These are phyloP conservation scores for Tyria jacobaeae DNA, from an alignment of 2,888 invertebrate species.

Conservation along the genomic window DNA sequence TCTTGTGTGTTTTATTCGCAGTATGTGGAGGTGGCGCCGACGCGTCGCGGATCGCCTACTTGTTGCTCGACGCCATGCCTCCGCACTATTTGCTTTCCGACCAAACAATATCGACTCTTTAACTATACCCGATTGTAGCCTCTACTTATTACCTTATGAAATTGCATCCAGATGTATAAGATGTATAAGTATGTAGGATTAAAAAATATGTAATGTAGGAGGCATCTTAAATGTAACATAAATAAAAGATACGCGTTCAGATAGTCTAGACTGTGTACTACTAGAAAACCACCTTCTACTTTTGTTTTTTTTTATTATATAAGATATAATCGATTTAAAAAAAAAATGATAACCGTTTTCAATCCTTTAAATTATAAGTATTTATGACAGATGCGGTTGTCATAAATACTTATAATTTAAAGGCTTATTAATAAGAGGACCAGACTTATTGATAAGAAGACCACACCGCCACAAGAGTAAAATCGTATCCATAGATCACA, in stretches of 20 bases:
- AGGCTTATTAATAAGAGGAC: no score
- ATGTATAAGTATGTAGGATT: not conserved
- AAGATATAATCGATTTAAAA: no score
- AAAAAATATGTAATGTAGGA: not conserved
- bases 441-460: no score
- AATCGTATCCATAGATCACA: no score
- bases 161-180: not conserved
- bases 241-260: not conserved
- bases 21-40: conserved; percentile 56
- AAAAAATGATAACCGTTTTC: no score
- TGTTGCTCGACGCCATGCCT: conserved; percentile 67
- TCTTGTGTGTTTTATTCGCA: conserved; percentile 30
- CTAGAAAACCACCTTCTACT: no score
- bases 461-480: no score
- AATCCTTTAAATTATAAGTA: no score
- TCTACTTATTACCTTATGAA: not conserved
- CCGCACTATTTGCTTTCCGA: conserved; percentile 65
- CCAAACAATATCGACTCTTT: conserved; percentile 67
- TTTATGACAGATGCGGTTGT: no score
- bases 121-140: conserved; percentile 52
- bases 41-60: conserved; percentile 75
- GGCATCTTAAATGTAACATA: not conserved
- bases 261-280: no score
- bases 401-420: no score
- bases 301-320: no score